These are phyloP conservation scores for Tenodera sinensis DNA, from an alignment of 2,888 invertebrate genomes.

Conservation along the genomic window DNA sequence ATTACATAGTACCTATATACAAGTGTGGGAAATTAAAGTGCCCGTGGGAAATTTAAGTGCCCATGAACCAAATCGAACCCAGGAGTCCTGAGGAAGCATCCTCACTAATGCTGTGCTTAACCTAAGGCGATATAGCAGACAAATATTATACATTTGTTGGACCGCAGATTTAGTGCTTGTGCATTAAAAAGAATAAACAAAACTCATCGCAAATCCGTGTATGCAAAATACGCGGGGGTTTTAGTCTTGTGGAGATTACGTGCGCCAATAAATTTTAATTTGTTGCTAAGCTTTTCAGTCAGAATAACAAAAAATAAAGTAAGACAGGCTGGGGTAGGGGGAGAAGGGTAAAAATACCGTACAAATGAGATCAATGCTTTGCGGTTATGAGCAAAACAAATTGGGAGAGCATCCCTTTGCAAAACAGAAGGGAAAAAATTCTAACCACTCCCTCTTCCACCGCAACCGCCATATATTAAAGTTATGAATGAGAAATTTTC, in stretches of 20 bases:
- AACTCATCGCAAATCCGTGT: neutral
- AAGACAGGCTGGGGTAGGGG: neutral
- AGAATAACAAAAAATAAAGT: neutral
- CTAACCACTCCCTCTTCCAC: neutral
- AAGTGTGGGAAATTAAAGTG: too few species aligned
- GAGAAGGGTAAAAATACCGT: neutral
- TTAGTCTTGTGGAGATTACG: neutral
- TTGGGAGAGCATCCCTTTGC: neutral
- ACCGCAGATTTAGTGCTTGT: neutral
- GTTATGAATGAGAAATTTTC: constrained; percentile 11
- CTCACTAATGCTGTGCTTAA: neutral
- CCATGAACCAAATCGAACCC: too few species aligned
- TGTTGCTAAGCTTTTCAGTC: constrained; percentile 2
- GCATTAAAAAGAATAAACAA: neutral
- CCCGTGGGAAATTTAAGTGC: too few species aligned
- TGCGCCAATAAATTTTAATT: neutral
- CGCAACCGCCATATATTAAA: constrained; percentile 1
- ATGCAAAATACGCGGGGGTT: neutral
- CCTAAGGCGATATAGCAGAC: neutral
- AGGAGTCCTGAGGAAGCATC: too few species aligned
- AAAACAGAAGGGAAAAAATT: neutral
- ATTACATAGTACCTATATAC: too few species aligned
- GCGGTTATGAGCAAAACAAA: neutral
- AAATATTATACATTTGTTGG: neutral
- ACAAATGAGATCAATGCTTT: neutral